phyloP scores from a whole-genome alignment of 2,797 vertebrate species.

The Microctenopoma lineatum region DNA sequence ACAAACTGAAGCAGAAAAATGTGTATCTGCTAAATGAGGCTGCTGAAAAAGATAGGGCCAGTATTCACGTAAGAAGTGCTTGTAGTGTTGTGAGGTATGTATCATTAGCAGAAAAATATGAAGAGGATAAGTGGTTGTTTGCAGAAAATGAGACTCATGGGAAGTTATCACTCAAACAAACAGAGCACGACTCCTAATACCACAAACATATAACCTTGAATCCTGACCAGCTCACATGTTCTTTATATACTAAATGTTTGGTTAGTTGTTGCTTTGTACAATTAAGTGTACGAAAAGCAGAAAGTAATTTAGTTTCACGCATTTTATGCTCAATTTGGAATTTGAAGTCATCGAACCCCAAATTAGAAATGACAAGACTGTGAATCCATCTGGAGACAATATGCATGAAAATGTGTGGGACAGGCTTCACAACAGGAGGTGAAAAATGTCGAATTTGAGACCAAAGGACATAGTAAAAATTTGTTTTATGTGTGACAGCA shows the following conservation, averaged over 20 bases:
- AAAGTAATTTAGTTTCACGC: not conserved
- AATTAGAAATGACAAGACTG: constrained; percentile 32
- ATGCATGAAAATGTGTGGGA: constrained; percentile 56
- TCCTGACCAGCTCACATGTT: constrained; percentile 9
- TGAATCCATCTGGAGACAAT: constrained; percentile 71
- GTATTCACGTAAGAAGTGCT: constrained; percentile 23
- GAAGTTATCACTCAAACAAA: constrained; percentile 52
- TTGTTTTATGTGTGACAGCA: constrained; percentile 14
- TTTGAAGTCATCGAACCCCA: constrained; percentile 26
- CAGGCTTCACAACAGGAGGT: constrained; percentile 48
- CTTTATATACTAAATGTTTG: not conserved
- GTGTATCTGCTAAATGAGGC: not conserved
- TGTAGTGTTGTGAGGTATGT: constrained; percentile 21
- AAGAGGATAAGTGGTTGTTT: constrained; percentile 32
- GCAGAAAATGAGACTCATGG: constrained; percentile 40
- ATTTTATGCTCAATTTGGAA: constrained; percentile 24
- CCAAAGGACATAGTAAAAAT: constrained; percentile 44
- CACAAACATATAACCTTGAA: constrained; percentile 24
- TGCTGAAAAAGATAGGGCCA: constrained; percentile 13
- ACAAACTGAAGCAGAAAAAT: not conserved
- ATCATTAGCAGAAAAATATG: constrained; percentile 48
- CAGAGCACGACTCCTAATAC: constrained; percentile 17
- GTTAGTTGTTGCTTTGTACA: not conserved
- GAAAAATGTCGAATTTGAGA: constrained; percentile 49
- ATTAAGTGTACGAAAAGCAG: not conserved